These are phyloP conservation scores for Argyrosomus regius DNA, from an alignment of 2,797 vertebrate species.

Conservation along the genomic window DNA sequence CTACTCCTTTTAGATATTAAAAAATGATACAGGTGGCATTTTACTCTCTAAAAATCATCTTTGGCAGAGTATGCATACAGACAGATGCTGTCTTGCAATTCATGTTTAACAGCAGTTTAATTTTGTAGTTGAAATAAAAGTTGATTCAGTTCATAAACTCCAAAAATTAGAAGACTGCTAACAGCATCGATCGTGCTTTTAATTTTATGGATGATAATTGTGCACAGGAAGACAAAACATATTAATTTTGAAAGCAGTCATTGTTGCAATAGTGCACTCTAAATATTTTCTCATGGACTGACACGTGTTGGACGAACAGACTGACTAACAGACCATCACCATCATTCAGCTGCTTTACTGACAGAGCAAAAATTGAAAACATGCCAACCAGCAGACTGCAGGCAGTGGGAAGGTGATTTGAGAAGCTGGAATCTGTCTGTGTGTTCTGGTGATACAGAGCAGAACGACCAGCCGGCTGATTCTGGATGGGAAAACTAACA, in stretches of 20 bases:
- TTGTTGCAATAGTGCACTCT: not conserved
- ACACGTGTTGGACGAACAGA: not conserved
- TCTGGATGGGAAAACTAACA: slow-evolving; percentile 67
- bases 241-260: not conserved
- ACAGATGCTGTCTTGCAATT: not conserved
- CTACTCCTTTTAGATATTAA: not conserved
- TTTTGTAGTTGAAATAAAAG: not conserved
- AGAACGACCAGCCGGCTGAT: slow-evolving; percentile 42
- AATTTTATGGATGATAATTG: not conserved
- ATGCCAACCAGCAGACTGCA: not conserved
- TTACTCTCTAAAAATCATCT: not conserved
- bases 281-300: not conserved
- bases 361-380: not conserved
- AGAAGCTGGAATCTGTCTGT: slow-evolving; percentile 30
- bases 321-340: not conserved
- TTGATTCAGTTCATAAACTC: not conserved
- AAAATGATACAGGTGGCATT: not conserved
- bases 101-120: not conserved
- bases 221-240: not conserved
- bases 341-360: not conserved
- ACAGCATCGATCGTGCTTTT: not conserved
- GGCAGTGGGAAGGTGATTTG: slow-evolving; percentile 25
- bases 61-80: not conserved
- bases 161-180: not conserved
- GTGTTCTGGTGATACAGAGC: slow-evolving; percentile 57